Conservation (phyloP, 2,888 invertebrate species). For the Aleiodes alternator region DNA sequence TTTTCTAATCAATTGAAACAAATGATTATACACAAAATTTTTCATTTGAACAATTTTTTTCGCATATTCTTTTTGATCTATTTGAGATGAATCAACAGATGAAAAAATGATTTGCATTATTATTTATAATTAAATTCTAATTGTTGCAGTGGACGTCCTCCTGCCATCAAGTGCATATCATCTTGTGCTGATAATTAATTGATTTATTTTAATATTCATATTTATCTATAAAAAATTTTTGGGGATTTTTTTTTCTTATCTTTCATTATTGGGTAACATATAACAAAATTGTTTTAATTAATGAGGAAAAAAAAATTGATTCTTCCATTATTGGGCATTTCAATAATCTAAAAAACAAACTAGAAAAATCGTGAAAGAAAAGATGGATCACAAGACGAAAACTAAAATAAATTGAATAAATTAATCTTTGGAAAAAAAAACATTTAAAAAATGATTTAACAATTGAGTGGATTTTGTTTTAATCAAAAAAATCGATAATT, state of each 20-base stretch:
- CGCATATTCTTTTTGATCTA: conserved; percentile 6
- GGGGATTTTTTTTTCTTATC: conserved; percentile 1
- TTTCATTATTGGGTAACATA: conserved; percentile 8
- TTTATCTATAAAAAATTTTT: conserved; percentile 32
- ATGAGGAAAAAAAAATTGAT: background rate
- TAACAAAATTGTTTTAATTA: conserved; percentile 13
- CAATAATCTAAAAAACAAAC: conserved; percentile 16
- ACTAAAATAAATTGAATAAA: background rate
- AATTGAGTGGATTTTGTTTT: background rate
- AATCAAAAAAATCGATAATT: conserved; percentile 19
- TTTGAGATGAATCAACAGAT: conserved; percentile 31
- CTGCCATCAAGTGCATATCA: conserved; percentile 71
- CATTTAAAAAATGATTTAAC: background rate
- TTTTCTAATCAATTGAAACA: background rate
- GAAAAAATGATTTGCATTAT: conserved; percentile 40
- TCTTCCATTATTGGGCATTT: conserved; percentile 1
- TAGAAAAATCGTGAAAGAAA: background rate
- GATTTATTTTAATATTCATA: conserved; percentile 64
- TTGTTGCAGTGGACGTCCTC: conserved; percentile 72
- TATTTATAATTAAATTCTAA: conserved; percentile 50
- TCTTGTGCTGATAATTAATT: conserved; percentile 72
- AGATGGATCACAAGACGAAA: background rate
- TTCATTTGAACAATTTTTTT: conserved; percentile 21
- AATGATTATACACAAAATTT: conserved; percentile 7
- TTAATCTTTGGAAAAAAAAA: conserved; percentile 13